phyloP scores from a whole-genome alignment of 2,797 vertebrate species.

The Pagetopsis macropterus region DNA sequence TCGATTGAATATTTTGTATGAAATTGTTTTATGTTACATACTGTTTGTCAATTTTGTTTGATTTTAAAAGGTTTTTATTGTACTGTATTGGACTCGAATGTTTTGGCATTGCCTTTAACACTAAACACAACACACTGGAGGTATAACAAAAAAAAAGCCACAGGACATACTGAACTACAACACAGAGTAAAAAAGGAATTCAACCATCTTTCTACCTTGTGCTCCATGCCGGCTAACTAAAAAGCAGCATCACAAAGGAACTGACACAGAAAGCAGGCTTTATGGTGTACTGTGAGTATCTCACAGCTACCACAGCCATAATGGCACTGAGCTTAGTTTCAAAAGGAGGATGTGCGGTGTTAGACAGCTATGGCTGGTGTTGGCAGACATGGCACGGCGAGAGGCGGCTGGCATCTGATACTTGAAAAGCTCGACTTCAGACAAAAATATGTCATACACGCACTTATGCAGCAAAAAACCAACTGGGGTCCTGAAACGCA shows the following conservation, averaged over 20 bases:
- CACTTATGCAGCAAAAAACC: conserved; percentile 51
- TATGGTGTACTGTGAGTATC: conserved; percentile 23
- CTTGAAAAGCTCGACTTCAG: conserved; percentile 57
- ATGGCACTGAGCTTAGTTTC: conserved; percentile 30
- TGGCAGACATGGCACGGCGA: conserved; percentile 46
- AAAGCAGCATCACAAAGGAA: conserved; percentile 27
- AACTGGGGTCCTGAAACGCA: conserved; percentile 61
- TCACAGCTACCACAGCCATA: conserved; percentile 22
- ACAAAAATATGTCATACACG: conserved; percentile 61
- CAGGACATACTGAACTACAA: conserved; percentile 4
- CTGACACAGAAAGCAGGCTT: conserved; percentile 33
- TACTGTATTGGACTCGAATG: too few species aligned
- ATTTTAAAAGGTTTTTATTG: too few species aligned
- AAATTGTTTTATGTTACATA: too few species aligned
- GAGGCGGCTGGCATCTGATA: conserved; percentile 42
- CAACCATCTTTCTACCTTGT: neutral
- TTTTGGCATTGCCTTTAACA: too few species aligned
- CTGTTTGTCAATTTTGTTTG: too few species aligned
- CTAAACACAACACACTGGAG: neutral
- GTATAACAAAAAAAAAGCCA: conserved; percentile 21
- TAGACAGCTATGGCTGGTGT: conserved; percentile 29
- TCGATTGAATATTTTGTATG: too few species aligned
- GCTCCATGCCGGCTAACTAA: conserved; percentile 20
- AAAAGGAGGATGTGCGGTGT: conserved; percentile 37
- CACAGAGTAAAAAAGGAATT: neutral